Percentiles rank a stretch among this genome's conserved stretches.
Conservation (phyloP, 2,113 vertebrate species). For the Hippocampus barbouri region DNA sequence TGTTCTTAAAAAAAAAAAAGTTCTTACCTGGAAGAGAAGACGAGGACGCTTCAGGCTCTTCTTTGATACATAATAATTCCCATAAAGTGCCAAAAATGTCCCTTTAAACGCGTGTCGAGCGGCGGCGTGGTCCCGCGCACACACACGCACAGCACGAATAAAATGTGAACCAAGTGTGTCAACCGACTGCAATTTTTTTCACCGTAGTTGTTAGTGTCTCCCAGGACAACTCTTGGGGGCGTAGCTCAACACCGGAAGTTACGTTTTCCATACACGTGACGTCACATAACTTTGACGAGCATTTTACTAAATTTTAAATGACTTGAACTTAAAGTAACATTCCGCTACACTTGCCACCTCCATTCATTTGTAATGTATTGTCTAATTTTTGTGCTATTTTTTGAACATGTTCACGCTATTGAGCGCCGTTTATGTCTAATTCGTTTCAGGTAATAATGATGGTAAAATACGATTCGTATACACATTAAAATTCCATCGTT, state of each 20-base stretch:
- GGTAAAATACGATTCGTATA: background rate
- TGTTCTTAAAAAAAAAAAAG: background rate
- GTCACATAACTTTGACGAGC: background rate
- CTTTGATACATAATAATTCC: slow-evolving; percentile 54
- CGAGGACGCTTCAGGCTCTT: slow-evolving; percentile 30
- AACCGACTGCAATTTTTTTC: slow-evolving; percentile 36
- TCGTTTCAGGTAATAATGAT: background rate
- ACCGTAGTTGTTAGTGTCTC: slow-evolving; percentile 65
- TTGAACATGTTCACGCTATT: too few species aligned
- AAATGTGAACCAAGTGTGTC: background rate
- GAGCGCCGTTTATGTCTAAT: too few species aligned
- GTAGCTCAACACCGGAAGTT: slow-evolving; percentile 32
- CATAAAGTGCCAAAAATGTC: slow-evolving; percentile 2
- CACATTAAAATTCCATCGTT: background rate
- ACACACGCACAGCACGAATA: background rate
- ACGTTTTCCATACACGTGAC: background rate
- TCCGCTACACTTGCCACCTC: too few species aligned
- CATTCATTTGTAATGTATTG: background rate
- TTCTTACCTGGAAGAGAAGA: slow-evolving; percentile 58
- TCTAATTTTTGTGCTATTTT: background rate
- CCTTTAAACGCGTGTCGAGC: background rate
- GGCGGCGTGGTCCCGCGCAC: background rate
- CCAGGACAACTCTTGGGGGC: slow-evolving; percentile 61
- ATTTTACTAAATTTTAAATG: background rate
- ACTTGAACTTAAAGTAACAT: background rate